These are phyloP conservation scores for Mesaphorura yosii DNA, from an alignment of 1,140 invertebrate genomes.

Conservation along the genomic window DNA sequence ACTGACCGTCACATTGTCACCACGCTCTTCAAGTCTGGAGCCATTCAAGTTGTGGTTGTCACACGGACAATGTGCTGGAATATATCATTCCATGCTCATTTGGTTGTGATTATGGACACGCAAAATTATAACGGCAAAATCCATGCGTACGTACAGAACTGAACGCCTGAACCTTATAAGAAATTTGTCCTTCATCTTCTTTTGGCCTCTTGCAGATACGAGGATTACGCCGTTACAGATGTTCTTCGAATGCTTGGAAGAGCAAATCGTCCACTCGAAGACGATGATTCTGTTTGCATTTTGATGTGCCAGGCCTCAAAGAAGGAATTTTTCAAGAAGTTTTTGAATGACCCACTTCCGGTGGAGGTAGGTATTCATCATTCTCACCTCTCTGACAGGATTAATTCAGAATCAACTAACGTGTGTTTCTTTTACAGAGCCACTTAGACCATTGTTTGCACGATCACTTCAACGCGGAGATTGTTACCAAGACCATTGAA, in stretches of 20 bases:
- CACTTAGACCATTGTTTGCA: slow-evolving; percentile 93
- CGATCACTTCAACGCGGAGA: slow-evolving; percentile 99
- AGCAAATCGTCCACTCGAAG: slow-evolving; percentile 75
- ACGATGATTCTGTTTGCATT: slow-evolving; percentile 91
- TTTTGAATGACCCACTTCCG: slow-evolving; percentile 91
- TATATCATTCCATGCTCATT: slow-evolving; percentile 72
- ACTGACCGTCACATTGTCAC: slow-evolving; percentile 81
- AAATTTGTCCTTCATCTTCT: slow-evolving; percentile 41
- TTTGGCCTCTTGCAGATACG: too few relatives aligned
- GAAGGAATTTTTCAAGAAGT: slow-evolving; percentile 98
- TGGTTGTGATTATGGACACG: slow-evolving; percentile 96
- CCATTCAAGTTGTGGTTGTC: slow-evolving; percentile 84
- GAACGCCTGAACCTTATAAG: neutral
- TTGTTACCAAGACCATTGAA: slow-evolving; percentile 98
- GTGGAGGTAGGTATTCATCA: too few relatives aligned
- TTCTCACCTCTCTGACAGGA: slow-evolving; percentile 11
- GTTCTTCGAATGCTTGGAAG: slow-evolving; percentile 95
- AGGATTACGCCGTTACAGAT: slow-evolving; percentile 95
- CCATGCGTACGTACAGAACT: slow-evolving; percentile 38
- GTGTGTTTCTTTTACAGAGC: too few relatives aligned
- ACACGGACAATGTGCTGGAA: slow-evolving; percentile 86
- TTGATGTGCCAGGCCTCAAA: slow-evolving; percentile 94
- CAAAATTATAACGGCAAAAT: slow-evolving; percentile 91
- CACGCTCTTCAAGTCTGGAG: slow-evolving; percentile 81
- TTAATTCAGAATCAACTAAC: slow-evolving; percentile 1